Evolutionary conservation across 2,797 vertebrate species (phyloP), one percentile per base, ranked within the genome.

Genomic region (Brachyrhaphis roseni): DNA sequence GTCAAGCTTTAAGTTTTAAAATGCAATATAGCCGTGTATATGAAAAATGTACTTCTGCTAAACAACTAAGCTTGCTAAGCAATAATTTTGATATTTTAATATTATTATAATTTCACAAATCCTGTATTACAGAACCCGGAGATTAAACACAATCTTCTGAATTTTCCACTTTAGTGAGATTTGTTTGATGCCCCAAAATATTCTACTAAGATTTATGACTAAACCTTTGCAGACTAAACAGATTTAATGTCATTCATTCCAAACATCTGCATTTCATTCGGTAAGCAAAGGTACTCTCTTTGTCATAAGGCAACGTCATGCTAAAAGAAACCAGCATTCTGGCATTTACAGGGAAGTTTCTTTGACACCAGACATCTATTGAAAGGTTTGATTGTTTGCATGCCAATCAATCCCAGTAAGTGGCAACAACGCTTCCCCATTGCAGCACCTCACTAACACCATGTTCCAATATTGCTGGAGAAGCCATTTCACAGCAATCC

Each of bases 391-490:
- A 71, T 31, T 31, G 4, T 59, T 59, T 59, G 39, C 41, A 71
- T 26, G 36, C 26, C 26, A 43, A 71, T 71, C 41, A 45, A 26
- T 28, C 43, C 68, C 68, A 13, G 13, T 39, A 45, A 26, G 43
- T 71, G 41, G 10, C 68, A 45, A 45, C 5, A 71, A 13, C 23
- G 28, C 41, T 71, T 59, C n/a, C 41, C n/a, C 15, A 16, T 39
- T 28, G 68, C 39, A 71, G 41, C 39, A 62, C 70, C 51, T 45
- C 64, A 86, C 76, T 62, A 80, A 80, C 77, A 80, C 28, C 12
- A 59, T 59, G 15, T 59, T 28, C 55, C n/a, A n/a, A 59, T 59
- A 13, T 28, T 15, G 4, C 55, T 28, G n/a, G n/a, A 59, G 4
- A 59, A 59, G 55, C 12, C n/a, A 59, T 59, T 28, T 59, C n/a